Evolutionary conservation across 2,113 vertebrate genomes (phyloP).

Genomic region (Sprattus sprattus): DNA sequence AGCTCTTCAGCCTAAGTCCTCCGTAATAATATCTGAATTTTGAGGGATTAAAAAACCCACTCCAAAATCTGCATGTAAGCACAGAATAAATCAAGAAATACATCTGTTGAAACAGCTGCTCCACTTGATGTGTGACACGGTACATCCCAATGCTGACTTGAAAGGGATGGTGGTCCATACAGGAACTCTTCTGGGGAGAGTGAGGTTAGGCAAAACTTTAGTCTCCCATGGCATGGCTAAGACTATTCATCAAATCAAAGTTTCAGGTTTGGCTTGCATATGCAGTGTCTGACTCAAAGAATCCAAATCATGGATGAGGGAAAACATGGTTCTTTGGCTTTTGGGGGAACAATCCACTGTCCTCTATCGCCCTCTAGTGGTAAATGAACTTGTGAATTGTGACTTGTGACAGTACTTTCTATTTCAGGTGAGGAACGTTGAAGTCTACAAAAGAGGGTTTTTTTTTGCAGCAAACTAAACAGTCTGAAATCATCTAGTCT

Average conservation of each 20-base stretch:
- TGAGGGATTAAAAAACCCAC: slow-evolving; percentile 26
- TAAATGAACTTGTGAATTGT: background rate
- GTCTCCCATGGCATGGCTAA: background rate
- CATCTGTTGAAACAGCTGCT: slow-evolving; percentile 40
- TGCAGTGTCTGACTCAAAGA: background rate
- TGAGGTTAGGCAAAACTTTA: background rate
- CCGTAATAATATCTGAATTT: slow-evolving; percentile 31
- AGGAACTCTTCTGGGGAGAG: background rate
- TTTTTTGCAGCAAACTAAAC: background rate
- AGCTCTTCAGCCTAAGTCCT: slow-evolving; percentile 29
- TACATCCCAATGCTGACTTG: background rate
- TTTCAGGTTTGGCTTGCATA: background rate
- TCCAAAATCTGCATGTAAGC: slow-evolving; percentile 14
- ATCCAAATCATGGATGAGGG: background rate
- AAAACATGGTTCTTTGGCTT: background rate
- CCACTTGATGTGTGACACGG: background rate
- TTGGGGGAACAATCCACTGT: background rate
- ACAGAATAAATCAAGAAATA: slow-evolving; percentile 41
- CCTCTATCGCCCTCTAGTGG: background rate
- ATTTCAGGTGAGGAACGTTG: too few species aligned
- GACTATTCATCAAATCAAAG: background rate
- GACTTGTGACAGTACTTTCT: too few species aligned
- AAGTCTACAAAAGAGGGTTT: background rate
- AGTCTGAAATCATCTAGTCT: background rate
- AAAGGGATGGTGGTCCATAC: background rate